Evolutionary conservation across 2,888 invertebrate species (phyloP), one percentile per base, ranked within the genome.

Genomic region (Mystacides longicornis): DNA sequence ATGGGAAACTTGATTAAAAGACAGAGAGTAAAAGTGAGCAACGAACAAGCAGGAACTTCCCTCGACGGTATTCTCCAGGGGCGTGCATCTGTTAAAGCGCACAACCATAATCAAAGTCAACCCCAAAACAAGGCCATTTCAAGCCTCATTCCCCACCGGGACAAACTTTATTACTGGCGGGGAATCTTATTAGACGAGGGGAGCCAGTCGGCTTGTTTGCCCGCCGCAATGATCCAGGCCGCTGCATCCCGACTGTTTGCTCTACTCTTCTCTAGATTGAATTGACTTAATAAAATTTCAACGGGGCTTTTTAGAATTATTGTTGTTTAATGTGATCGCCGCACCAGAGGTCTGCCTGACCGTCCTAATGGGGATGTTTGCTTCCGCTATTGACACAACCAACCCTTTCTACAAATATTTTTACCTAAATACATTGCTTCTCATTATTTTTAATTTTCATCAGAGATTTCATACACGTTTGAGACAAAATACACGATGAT

Each of bases 81-180:
- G 56, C 37, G 37, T 52, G 43, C 56, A 56, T 56, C 56, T 56
- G 56, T 52, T 56, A 56, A 56, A 56, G 49, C 56, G 51, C 53
- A 52, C 60, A 52, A 31, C 58, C 52, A 58, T 60, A 60, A 60
- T 60, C 60, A 60, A 56, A 60, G 58, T 56, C 60, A 54, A 58
- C 60, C 60, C 60, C 60, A 60, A 59, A 60, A 60, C 58, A 58
- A 57, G 60, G 58, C 58, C 60, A 60, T 60, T 60, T 60, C 60
- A 60, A 60, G 60, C 53, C 56, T 56, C 60, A 60, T 60, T 60
- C 60, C 58, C 60, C 54, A 49, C 57, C 48, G 51, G 54, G 52
- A 37, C 37, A 22, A 49, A 33, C 23, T 54, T 48, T 54, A 54
- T 54, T 54, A 54, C 54, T 49, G 14, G 37, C 20, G 33, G 31